Conservation (phyloP, 2,113 vertebrate genomes). For the Lepidothrix coronata region DNA sequence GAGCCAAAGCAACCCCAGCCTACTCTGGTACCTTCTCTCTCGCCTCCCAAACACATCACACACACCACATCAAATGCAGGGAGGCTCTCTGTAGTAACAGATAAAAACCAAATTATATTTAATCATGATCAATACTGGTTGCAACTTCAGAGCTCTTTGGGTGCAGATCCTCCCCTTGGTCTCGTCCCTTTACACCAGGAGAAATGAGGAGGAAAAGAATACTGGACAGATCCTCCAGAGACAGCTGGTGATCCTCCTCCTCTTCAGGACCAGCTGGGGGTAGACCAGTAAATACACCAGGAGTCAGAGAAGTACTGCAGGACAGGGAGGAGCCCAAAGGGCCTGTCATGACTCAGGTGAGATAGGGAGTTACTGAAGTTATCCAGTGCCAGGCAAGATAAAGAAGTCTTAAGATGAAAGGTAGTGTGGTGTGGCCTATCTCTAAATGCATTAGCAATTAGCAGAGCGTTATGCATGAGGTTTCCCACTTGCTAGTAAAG, state of each 20-base stretch:
- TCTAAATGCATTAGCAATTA: conserved; percentile 7
- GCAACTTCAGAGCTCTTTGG: neutral
- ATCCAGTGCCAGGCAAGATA: neutral
- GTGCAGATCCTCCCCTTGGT: neutral
- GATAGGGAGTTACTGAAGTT: neutral
- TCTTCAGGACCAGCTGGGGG: neutral
- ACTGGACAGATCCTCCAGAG: neutral
- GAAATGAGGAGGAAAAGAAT: neutral
- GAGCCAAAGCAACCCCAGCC: neutral
- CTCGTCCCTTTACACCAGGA: neutral
- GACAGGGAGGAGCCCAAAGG: neutral
- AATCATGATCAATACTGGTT: neutral
- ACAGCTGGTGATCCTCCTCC: neutral
- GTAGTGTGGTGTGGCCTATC: neutral
- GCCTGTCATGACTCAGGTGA: neutral
- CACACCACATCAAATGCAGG: neutral
- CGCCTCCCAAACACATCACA: neutral
- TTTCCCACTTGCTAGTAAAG: neutral
- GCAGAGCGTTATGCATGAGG: neutral
- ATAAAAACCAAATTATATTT: neutral
- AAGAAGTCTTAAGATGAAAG: neutral
- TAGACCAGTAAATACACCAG: neutral
- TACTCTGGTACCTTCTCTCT: neutral
- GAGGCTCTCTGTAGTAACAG: neutral
- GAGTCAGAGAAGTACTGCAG: neutral